Conservation (phyloP, 2,797 vertebrate species). For the Carduelis carduelis region DNA sequence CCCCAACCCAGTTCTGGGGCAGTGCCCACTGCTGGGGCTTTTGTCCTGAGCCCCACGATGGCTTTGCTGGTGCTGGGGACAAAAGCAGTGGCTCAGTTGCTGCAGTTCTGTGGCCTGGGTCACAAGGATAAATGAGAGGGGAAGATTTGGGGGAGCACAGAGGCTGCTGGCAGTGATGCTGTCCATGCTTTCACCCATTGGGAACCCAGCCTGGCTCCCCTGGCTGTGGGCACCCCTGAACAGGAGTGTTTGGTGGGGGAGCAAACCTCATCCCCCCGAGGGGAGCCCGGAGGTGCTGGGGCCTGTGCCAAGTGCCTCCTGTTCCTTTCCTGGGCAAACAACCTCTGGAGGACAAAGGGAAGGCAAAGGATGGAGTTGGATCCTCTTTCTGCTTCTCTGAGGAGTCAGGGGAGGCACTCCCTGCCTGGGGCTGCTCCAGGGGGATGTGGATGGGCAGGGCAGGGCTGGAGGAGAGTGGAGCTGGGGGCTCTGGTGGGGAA, state of each 20-base stretch:
- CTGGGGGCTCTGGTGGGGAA: background rate
- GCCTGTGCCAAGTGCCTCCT: no score
- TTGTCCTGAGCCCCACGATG: background rate
- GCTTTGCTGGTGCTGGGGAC: background rate
- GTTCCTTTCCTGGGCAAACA: background rate
- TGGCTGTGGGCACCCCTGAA: background rate
- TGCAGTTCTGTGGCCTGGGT: background rate
- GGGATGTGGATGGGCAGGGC: background rate
- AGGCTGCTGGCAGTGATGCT: rapidly evolving
- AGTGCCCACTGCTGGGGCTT: background rate
- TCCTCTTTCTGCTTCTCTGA: background rate
- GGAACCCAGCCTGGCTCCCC: background rate
- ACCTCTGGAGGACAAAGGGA: background rate
- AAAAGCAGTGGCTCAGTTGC: background rate
- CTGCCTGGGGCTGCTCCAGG: background rate
- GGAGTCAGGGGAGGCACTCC: background rate
- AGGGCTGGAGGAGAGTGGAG: background rate
- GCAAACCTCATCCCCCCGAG: rapidly evolving
- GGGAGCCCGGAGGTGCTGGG: rapidly evolving
- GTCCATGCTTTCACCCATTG: rapidly evolving
- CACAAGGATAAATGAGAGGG: rapidly evolving
- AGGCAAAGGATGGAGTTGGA: background rate
- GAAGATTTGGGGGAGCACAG: rapidly evolving
- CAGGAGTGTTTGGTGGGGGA: background rate
- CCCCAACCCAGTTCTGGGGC: rapidly evolving